Base-by-base conservation (phyloP, 2,888 invertebrate species). In the Dusona sp. region DNA sequence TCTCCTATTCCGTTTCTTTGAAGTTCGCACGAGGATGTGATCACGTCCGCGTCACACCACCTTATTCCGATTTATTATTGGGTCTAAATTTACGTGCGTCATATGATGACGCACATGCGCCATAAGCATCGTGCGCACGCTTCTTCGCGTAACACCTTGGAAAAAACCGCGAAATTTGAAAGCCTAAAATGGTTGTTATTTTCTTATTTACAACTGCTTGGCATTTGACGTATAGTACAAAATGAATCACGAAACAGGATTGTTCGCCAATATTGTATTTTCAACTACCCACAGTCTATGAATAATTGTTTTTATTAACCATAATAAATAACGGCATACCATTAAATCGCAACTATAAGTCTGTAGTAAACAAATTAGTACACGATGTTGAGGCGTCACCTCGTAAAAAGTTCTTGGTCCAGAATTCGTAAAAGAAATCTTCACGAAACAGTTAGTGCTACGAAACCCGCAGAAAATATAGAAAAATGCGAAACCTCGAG, bases 401-500 rank as follows among this genome's bases (percentile, higher is more conserved):
- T 90, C 38, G 61, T 88, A 16, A 91, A 88, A 68, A 90, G 54
- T 45, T 88, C 89, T 0, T 90, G 92, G 89, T 90, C 89, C 79
- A 89, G 87, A 77, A 83, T 92, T 67, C 91, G 89, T 16, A 89
- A 88, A 45, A 89, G 90, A 70, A 83, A 87, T 51, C 22, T 87
- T 68, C 83, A 89, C 64, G 72, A 87, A 38, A 80, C 80, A 72
- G 85, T 79, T 61, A 72, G 38, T 68, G 82, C 84, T 19, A 64
- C 83, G n/a, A 87, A 87, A 77, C 65, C 84, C 9, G 33, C 45
- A 3, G 82, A 72, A 61, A 88, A 83, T 38, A 72, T 33, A 67
- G 89, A 90, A 68, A 90, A 93, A 90, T 91, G 90, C 38, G 92
- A 94, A 9, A 88, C 94, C n/a, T 94, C 95, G 87, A 95, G 95